Base-by-base conservation (phyloP, 2,113 vertebrate genomes). In the Apeltes quadracus region DNA sequence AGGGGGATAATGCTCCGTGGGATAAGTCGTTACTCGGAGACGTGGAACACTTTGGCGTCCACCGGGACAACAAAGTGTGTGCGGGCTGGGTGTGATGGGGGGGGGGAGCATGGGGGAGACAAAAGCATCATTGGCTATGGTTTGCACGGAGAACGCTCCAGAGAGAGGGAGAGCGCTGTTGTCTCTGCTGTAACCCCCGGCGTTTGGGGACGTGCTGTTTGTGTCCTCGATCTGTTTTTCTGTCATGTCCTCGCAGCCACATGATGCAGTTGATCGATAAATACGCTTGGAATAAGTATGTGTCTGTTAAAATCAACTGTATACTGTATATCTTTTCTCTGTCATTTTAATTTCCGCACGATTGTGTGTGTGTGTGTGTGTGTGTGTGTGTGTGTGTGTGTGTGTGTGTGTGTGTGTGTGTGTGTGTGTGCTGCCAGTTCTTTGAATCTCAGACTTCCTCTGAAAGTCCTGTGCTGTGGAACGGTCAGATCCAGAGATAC, bases 11-110 rank as follows among this genome's bases (percentile, higher is more conserved):
- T 80, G 86, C 85, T 81, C 90, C 75, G 69, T 5, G 79, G 88
- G 88, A 84, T 87, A 83, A 85, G 53, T 72, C 29, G 91, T 93
- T 93, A 91, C 93, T 91, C 91, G 92, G 93, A 93, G 91, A 94
- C 90, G 38, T 88, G 90, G 85, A 93, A 91, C 91, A 92, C 85
- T 89, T 88, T 86, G 87, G 41, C 7, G 66, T 88, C 88, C 84
- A 78, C 72, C 20, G 84, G 88, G 88, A 87, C 61, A 65, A 22
- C 74, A 78, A 56, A 83, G 69, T 72, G 84, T 83, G 67, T 34
- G 32, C 7, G 54, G 58, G 59, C 57, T 70, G 2, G 58, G 75
- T 68, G 72, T 32, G 7, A 46, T 53, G 71, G 75, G 83, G 75
- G 58, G 43, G 15, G 39, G 10, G 39, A 3, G 39, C 3, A 13